Evolutionary conservation across 2,113 vertebrate genomes (phyloP).

Genomic region (Erythrocercus mccallii): DNA sequence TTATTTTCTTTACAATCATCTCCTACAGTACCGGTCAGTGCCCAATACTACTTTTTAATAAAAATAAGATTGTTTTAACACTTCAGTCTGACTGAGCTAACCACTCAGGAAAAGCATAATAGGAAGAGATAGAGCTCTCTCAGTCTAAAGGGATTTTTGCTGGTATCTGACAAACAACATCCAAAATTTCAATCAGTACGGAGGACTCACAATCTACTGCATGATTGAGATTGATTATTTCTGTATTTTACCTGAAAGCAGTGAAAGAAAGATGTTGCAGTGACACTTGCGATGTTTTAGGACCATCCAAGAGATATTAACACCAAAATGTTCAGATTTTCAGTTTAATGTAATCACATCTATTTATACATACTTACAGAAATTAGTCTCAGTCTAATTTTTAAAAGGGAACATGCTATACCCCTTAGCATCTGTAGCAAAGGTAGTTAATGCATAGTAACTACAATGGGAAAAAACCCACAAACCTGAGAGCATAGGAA

Average conservation of each 20-base stretch:
- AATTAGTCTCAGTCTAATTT: neutral
- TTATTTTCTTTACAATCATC: neutral
- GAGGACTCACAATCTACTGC: neutral
- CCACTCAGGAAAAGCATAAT: neutral
- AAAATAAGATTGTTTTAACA: neutral
- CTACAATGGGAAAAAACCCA: neutral
- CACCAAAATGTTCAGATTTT: neutral
- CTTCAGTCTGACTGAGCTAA: neutral
- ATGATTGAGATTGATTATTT: neutral
- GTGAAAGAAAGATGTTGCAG: neutral
- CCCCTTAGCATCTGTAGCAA: neutral
- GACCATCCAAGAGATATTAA: neutral
- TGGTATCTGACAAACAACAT: neutral
- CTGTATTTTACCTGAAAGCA: neutral
- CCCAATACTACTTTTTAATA: neutral
- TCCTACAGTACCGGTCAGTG: neutral
- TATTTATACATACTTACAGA: neutral
- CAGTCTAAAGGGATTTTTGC: neutral
- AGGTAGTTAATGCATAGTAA: neutral
- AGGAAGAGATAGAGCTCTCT: neutral
- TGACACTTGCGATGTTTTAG: rapidly evolving
- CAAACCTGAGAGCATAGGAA: neutral
- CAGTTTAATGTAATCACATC: neutral
- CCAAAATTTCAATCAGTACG: neutral
- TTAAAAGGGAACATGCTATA: neutral